Percentiles rank a stretch among this genome's conserved stretches.
These are phyloP conservation scores for Tipula vernalis DNA, from an alignment of 2,888 invertebrate species.

Conservation along the genomic window DNA sequence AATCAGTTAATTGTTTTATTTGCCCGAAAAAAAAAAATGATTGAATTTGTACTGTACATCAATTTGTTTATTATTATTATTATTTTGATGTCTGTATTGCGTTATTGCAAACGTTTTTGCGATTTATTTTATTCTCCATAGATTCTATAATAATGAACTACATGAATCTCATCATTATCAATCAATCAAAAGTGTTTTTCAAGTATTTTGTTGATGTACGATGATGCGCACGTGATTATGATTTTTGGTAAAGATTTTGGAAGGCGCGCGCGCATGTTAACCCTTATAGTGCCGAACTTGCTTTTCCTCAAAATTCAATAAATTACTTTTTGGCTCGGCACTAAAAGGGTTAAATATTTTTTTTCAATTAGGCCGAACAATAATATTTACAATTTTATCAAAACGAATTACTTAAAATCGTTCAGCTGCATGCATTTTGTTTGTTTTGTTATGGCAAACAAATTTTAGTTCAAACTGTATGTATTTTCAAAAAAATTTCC, in stretches of 20 bases:
- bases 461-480: too few relatives aligned
- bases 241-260: neutral
- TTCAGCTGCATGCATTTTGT: too few relatives aligned
- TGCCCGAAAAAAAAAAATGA: neutral
- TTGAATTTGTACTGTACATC: neutral
- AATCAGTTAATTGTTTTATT: neutral
- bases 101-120: neutral
- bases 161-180: neutral
- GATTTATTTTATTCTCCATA: neutral
- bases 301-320: too few relatives aligned
- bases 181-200: neutral
- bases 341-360: too few relatives aligned
- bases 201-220: neutral
- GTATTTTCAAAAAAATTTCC: too few relatives aligned
- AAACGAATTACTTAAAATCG: too few relatives aligned
- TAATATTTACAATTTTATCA: too few relatives aligned
- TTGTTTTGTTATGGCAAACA: too few relatives aligned
- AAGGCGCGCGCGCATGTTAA: too few relatives aligned
- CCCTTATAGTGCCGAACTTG: too few relatives aligned
- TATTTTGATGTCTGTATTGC: neutral
- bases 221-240: neutral
- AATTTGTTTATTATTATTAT: neutral
- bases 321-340: too few relatives aligned
- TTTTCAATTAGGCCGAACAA: too few relatives aligned
- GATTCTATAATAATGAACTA: neutral